A percentile compares a stretch with the other conserved stretches of the same genome.
These are phyloP conservation scores for Sympetrum striolatum DNA, from an alignment of 2,888 invertebrate species.

Conservation along the genomic window DNA sequence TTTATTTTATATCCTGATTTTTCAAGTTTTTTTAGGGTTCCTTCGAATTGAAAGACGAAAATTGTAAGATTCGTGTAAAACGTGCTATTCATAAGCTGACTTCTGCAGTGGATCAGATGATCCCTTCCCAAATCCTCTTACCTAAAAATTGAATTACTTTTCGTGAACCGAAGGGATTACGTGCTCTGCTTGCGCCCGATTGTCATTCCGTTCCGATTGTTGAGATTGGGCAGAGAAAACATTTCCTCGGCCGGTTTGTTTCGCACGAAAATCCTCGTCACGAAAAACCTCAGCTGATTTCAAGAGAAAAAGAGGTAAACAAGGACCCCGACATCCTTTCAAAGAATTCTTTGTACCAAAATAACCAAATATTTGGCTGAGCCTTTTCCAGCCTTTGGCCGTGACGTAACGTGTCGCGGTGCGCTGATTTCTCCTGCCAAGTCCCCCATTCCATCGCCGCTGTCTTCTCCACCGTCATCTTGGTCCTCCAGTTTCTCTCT, in stretches of 20 bases:
- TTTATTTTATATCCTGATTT: too few species aligned
- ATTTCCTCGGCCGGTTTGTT: neutral
- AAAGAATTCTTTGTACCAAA: conserved; percentile 17
- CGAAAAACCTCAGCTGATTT: conserved; percentile 18
- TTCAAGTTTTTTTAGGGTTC: too few species aligned
- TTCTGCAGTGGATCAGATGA: too few species aligned
- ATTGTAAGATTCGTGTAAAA: too few species aligned
- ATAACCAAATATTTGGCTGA: conserved; percentile 3
- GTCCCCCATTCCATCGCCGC: neutral
- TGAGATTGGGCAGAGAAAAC: neutral
- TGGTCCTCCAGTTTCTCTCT: neutral
- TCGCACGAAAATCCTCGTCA: neutral
- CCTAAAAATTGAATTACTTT: too few species aligned
- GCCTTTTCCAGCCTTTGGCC: neutral
- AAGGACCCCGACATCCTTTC: neutral
- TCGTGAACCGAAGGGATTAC: too few species aligned
- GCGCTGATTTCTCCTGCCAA: conserved; percentile 6
- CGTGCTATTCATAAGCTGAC: too few species aligned
- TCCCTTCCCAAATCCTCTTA: too few species aligned
- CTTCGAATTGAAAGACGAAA: too few species aligned
- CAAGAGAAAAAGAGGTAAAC: neutral
- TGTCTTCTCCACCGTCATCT: neutral
- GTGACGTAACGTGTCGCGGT: neutral
- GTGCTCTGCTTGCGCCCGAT: neutral
- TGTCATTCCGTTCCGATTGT: neutral